phyloP scores from a whole-genome alignment of 1,140 invertebrate species.

The Drosophila grimshawi region DNA sequence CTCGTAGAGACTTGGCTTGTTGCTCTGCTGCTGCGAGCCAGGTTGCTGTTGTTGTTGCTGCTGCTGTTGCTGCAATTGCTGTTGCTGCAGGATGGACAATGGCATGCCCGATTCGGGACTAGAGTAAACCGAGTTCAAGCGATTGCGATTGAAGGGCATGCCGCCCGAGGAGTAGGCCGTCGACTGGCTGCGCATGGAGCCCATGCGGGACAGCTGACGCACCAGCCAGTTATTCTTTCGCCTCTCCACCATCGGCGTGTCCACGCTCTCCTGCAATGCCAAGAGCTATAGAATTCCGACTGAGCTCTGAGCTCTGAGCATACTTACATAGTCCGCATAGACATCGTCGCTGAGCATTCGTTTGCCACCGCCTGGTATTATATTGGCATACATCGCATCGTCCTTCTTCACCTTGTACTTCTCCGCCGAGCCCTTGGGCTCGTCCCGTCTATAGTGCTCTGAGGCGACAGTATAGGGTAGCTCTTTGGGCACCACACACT shows the following conservation, averaged over 20 bases:
- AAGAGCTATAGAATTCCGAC: not conserved
- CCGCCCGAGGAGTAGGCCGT: conserved; percentile 93
- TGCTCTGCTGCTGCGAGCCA: conserved; percentile 65
- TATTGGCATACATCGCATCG: conserved; percentile 92
- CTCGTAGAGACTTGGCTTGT: conserved; percentile 92
- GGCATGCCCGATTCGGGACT: conserved; percentile 89
- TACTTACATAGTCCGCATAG: conserved; percentile 93
- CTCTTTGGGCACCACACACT: conserved; percentile 94
- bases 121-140: conserved; percentile 90
- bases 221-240: conserved; percentile 95
- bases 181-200: conserved; percentile 91
- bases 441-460: conserved; percentile 91
- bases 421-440: conserved; percentile 93
- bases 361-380: conserved; percentile 84
- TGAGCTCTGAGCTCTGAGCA: not conserved
- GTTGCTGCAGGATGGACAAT: conserved; percentile 78
- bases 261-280: conserved; percentile 91
- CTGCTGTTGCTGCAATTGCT: conserved; percentile 72
- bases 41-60: conserved; percentile 78
- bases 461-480: conserved; percentile 94
- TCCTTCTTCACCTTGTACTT: conserved; percentile 93
- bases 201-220: conserved; percentile 92
- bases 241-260: conserved; percentile 92
- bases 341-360: conserved; percentile 90
- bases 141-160: conserved; percentile 89